Evolutionary conservation across 2,888 invertebrate genomes (phyloP).

Genomic region (Hartigia nigra): DNA sequence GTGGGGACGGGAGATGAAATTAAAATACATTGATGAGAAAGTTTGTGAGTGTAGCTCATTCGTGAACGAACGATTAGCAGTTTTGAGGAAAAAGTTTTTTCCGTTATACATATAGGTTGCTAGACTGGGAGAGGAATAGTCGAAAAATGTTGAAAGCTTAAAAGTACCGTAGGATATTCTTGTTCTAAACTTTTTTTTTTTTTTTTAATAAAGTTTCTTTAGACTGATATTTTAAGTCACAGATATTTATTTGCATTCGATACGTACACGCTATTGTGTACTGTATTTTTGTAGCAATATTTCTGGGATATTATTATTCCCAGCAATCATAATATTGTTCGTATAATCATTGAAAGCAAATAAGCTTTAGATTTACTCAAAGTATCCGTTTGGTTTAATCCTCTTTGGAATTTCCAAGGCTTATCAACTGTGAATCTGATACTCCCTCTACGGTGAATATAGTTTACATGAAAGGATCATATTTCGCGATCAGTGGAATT

Average conservation of each 20-base stretch:
- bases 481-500: not conserved
- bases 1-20: not conserved
- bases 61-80: too few species aligned
- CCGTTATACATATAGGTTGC: not conserved
- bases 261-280: not conserved
- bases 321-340: not conserved
- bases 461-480: not conserved
- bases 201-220: not conserved
- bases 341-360: not conserved
- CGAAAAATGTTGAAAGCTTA: not conserved
- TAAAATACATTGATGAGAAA: not conserved
- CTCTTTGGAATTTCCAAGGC: not conserved
- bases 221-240: not conserved
- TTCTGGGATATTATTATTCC: not conserved
- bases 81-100: not conserved
- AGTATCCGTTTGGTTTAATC: not conserved
- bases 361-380: not conserved
- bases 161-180: not conserved
- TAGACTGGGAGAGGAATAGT: not conserved
- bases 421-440: not conserved
- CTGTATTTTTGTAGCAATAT: not conserved
- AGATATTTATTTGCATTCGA: not conserved
- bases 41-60: not conserved
- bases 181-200: not conserved
- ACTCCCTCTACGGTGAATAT: not conserved